Conservation (phyloP, 2,113 vertebrate genomes). For the Leiothrix lutea region DNA sequence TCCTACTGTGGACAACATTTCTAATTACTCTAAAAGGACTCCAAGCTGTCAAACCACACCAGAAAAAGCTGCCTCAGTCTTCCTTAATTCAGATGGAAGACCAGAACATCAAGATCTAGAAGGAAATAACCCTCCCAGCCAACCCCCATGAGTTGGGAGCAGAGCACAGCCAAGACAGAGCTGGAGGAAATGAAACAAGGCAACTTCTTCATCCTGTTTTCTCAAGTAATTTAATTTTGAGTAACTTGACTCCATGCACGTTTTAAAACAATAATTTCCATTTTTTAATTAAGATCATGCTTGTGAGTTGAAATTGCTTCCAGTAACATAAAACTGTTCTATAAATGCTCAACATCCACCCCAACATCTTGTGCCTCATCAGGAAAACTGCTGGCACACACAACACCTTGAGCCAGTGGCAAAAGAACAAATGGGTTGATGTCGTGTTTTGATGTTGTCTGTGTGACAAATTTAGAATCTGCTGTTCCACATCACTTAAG, state of each 20-base stretch:
- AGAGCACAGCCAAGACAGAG: background rate
- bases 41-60: background rate
- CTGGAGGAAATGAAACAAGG: background rate
- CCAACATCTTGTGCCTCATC: background rate
- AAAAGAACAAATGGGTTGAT: background rate
- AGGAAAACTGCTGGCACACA: background rate
- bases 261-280: background rate
- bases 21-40: background rate
- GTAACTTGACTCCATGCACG: background rate
- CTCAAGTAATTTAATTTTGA: background rate
- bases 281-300: background rate
- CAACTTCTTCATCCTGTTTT: background rate
- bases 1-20: background rate
- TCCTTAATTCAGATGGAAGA: background rate
- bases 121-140: background rate
- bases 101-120: background rate
- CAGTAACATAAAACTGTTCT: background rate
- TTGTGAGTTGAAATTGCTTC: background rate
- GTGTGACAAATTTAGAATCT: slow-evolving; percentile 45
- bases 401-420: background rate
- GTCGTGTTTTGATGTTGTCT: background rate
- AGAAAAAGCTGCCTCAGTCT: background rate
- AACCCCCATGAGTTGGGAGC: background rate
- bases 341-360: background rate
- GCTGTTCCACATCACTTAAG: slow-evolving; percentile 17